Evolutionary conservation across 2,888 invertebrate genomes (phyloP), one percentile per base, ranked within the genome.

Genomic region (Selenia dentaria): DNA sequence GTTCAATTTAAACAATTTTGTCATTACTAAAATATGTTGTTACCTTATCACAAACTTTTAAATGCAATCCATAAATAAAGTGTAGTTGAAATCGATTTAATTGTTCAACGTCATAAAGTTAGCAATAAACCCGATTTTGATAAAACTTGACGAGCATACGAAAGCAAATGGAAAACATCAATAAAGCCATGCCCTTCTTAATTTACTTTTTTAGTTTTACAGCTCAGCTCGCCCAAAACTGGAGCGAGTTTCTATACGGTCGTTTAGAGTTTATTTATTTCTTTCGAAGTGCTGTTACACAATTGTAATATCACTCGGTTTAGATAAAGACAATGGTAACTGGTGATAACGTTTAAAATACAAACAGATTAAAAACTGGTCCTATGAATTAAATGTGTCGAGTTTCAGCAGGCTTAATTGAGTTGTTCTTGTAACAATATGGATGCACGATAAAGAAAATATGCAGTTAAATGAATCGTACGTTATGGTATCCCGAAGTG

Each of bases 101-200:
- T 79, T 76, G 72, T 74, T 74, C 74, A 66, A 66, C 71, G 55
- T 67, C 64, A 70, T 79, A 78, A 81, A 78, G 59, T 57, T 51
- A 57, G 68, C 59, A 63, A 70, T 79, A 75, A 79, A 79, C 69
- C 63, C 61, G 61, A 72, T 67, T 69, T 67, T 57, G 73, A 73
- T 74, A 70, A 67, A 48, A 26, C 41, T 51, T 52, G 46, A 56
- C 44, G 51, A 56, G 39, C 43, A 51, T 32, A 36, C 44, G 37
- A 44, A 50, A 45, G 43, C 39, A 52, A 54, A 59, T 57, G 46
- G 51, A 58, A 55, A 44, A 54, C 49, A 53, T 22, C 54, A 54
- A 53, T 49, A 47, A 54, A 51, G 32, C 27, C 41, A 44, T 50
- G 54, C 48, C 56, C 54, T 52, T 56, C 27, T 44, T 43, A 35